Percentiles rank a stretch among this genome's conserved stretches.
phyloP scores from a whole-genome alignment of 2,888 invertebrate genomes.

The Orchesellides sinensis region DNA sequence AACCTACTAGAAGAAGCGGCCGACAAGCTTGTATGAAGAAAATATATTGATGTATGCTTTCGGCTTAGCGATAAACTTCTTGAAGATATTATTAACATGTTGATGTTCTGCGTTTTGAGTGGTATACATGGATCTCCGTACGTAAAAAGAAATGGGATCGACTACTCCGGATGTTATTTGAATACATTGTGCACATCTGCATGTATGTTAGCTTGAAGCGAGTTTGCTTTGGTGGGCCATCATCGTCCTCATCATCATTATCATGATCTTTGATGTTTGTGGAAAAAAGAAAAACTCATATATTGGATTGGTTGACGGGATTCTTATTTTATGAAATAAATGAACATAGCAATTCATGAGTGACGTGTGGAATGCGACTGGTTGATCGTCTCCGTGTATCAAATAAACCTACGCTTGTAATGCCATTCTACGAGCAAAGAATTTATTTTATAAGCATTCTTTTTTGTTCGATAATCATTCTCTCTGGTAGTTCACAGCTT shows the following conservation, averaged over 20 bases:
- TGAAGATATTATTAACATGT: conserved; percentile 56
- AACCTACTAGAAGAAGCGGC: conserved; percentile 41
- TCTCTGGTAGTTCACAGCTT: conserved; percentile 59
- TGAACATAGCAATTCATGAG: conserved; percentile 70
- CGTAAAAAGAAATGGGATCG: conserved; percentile 51
- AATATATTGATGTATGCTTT: conserved; percentile 60
- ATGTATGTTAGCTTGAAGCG: neutral
- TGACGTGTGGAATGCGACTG: conserved; percentile 70
- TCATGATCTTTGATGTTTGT: conserved; percentile 66
- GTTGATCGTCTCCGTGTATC: conserved; percentile 63
- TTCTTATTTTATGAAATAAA: conserved; percentile 67
- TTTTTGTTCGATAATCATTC: conserved; percentile 6
- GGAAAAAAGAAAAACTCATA: conserved; percentile 32
- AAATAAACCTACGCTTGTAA: conserved; percentile 58
- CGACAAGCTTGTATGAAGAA: conserved; percentile 27
- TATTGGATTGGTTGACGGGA: conserved; percentile 67
- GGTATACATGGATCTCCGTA: conserved; percentile 12
- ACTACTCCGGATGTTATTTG: conserved; percentile 65
- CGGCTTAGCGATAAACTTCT: conserved; percentile 64
- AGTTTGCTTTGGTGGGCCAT: conserved; percentile 57
- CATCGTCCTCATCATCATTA: conserved; percentile 53
- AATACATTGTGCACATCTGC: conserved; percentile 47
- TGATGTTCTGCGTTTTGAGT: conserved; percentile 44
- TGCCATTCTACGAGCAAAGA: conserved; percentile 42
- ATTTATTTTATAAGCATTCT: conserved; percentile 36